A percentile compares a stretch with the other conserved stretches of the same genome.
These are phyloP conservation scores for Agrilus cyanescens DNA, from an alignment of 2,888 invertebrate species.

Conservation along the genomic window DNA sequence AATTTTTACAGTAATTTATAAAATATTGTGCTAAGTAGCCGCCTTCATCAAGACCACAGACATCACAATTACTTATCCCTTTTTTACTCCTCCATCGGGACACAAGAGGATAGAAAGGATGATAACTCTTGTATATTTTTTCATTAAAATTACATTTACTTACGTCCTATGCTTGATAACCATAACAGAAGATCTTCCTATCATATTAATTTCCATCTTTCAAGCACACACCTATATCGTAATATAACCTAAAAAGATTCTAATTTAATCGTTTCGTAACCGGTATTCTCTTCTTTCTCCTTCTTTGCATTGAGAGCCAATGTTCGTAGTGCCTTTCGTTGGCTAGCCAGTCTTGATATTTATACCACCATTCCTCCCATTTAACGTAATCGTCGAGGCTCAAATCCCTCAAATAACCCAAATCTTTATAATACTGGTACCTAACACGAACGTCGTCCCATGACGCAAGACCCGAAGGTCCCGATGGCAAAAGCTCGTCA, in stretches of 20 bases:
- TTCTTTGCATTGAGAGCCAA: constrained; percentile 44
- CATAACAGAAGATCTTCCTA: too few species aligned
- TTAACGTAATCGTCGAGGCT: constrained; percentile 75
- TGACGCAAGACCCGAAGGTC: constrained; percentile 61
- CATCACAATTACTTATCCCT: too few species aligned
- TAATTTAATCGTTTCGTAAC: constrained; percentile 34
- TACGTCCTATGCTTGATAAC: too few species aligned
- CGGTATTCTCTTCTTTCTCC: constrained; percentile 28
- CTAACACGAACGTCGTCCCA: constrained; percentile 85
- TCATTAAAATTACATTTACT: too few species aligned
- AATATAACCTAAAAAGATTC: constrained; percentile 4
- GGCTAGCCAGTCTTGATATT: constrained; percentile 83
- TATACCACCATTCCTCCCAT: constrained; percentile 94
- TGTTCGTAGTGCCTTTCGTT: constrained; percentile 67
- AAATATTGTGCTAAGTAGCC: too few species aligned
- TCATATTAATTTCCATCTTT: neutral
- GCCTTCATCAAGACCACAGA: too few species aligned
- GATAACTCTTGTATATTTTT: too few species aligned
- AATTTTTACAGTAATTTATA: too few species aligned
- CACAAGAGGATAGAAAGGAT: too few species aligned
- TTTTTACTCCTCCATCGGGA: too few species aligned
- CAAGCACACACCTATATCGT: neutral
- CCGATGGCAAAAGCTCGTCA: constrained; percentile 60
- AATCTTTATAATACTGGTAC: constrained; percentile 80
- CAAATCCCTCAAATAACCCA: constrained; percentile 71